Percentiles rank a stretch among this genome's conserved stretches.
These are phyloP conservation scores for Heliconius eleuchia DNA, from an alignment of 1,140 invertebrate genomes.

Conservation along the genomic window DNA sequence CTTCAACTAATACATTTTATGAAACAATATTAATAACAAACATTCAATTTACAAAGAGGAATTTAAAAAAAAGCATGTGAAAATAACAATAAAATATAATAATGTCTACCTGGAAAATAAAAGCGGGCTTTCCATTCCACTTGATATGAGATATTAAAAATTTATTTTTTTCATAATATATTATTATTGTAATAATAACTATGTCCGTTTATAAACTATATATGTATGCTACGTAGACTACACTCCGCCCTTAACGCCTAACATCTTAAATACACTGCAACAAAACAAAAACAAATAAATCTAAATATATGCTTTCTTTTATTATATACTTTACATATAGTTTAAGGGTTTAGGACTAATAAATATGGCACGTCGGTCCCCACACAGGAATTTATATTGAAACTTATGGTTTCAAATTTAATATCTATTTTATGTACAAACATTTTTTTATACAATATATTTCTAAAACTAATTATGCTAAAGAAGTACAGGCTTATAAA, in stretches of 20 bases:
- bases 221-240: constrained; percentile 79
- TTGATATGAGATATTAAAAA: constrained; percentile 59
- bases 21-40: neutral
- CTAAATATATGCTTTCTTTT: constrained; percentile 1
- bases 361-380: too few relatives aligned
- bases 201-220: constrained; percentile 79
- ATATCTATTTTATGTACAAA: too few relatives aligned
- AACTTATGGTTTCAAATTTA: too few relatives aligned
- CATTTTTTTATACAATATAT: too few relatives aligned
- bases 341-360: too few relatives aligned
- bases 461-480: too few relatives aligned
- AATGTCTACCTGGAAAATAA: constrained; percentile 69
- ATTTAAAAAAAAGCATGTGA: constrained; percentile 38
- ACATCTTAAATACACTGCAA: constrained; percentile 81
- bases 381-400: too few relatives aligned
- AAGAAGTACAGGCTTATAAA: too few relatives aligned
- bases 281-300: constrained; percentile 58
- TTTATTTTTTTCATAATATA: constrained; percentile 73
- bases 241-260: constrained; percentile 73
- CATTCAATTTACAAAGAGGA: constrained; percentile 31
- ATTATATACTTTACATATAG: neutral
- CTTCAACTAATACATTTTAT: neutral
- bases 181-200: constrained; percentile 81
- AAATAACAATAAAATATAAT: constrained; percentile 41
- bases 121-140: constrained; percentile 73